A percentile compares a stretch with the other conserved stretches of the same genome.
phyloP scores from a whole-genome alignment of 1,140 invertebrate species.

The Philopotamus ludificatus region DNA sequence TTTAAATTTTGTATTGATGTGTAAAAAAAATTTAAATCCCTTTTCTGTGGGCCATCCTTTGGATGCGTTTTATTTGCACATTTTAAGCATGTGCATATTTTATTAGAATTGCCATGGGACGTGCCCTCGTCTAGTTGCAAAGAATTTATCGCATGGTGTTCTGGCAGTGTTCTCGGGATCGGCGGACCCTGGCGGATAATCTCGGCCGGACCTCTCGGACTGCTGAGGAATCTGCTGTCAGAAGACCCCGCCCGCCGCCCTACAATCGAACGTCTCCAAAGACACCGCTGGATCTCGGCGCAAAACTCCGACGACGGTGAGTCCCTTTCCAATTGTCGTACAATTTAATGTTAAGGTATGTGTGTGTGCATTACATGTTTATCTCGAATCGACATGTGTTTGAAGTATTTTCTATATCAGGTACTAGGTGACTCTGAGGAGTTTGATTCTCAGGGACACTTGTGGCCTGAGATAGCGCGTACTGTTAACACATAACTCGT shows the following conservation, averaged over 20 bases:
- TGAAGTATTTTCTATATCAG: conserved; percentile 57
- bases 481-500: conserved; percentile 27
- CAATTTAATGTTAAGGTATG: too few species aligned
- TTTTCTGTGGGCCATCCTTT: too few species aligned
- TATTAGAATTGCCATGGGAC: conserved; percentile 90
- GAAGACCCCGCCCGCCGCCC: conserved; percentile 65
- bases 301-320: conserved; percentile 56
- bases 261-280: conserved; percentile 67
- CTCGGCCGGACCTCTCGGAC: conserved; percentile 69
- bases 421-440: conserved; percentile 83
- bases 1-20: too few species aligned
- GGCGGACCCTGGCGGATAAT: conserved; percentile 81
- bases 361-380: too few species aligned
- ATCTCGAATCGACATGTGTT: neutral
- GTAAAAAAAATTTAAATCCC: too few species aligned
- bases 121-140: conserved; percentile 67
- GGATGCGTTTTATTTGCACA: too few species aligned
- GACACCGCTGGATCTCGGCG: conserved; percentile 77
- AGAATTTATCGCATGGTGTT: conserved; percentile 77
- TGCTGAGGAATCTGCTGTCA: conserved; percentile 72
- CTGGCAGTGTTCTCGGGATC: conserved; percentile 61
- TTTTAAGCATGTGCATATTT: conserved; percentile 8
- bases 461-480: conserved; percentile 45
- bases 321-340: conserved; percentile 35
- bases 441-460: conserved; percentile 52